Conservation (phyloP, 2,113 vertebrate species). For the Acrocephalus kingi region DNA sequence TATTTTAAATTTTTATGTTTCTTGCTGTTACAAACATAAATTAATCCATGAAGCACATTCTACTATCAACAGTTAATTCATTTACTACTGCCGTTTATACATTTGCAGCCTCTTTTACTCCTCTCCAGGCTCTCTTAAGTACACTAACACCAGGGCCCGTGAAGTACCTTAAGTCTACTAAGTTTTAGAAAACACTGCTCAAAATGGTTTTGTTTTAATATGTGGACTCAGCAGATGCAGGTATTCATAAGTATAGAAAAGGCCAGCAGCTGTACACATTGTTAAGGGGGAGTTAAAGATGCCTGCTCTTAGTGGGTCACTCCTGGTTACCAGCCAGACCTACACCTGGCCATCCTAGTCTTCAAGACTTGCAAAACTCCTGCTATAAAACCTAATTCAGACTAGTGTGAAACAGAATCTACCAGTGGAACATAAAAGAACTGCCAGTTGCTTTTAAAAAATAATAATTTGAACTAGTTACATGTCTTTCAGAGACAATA, state of each 20-base stretch:
- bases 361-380: background rate
- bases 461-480: background rate
- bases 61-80: background rate
- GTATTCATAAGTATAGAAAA: background rate
- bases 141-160: background rate
- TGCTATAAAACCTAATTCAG: background rate
- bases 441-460: background rate
- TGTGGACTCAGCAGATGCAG: background rate
- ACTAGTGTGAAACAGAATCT: background rate
- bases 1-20: background rate
- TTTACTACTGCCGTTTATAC: background rate
- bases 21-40: background rate
- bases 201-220: background rate
- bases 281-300: background rate
- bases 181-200: background rate
- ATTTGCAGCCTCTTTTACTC: background rate
- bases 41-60: background rate
- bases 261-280: background rate
- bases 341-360: background rate
- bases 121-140: background rate
- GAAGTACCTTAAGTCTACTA: background rate
- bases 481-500: background rate
- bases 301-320: background rate
- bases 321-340: background rate
- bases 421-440: background rate